Evolutionary conservation across 2,888 invertebrate genomes (phyloP), one percentile per base, ranked within the genome.

Genomic region (Cryptops parisi): DNA sequence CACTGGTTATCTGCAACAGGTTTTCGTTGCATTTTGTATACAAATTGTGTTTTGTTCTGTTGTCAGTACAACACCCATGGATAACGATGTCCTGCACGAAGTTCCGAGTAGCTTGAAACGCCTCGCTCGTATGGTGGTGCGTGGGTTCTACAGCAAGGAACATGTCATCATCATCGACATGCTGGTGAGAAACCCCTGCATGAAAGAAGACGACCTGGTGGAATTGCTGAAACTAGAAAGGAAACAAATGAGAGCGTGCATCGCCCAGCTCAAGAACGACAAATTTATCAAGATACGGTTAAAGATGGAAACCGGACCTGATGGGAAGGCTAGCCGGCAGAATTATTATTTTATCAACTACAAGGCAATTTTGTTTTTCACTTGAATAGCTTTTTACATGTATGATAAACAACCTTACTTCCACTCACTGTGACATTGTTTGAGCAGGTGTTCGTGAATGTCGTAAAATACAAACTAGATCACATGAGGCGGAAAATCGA

Each of bases 271-370:
- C 56, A 83, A 85, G 68, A 88, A 81, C 65, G 96, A 96, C 67
- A 91, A 93, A 73, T 90, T 96, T 64, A 82, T 91, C 58, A 89
- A 89, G 77, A 84, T 87, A 27, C 78, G 89, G 62, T 74, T 94
- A 62, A 81, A 87, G 73, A 91, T 94, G 85, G 94, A 94, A 74
- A 94, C 94, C 52, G 91, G 87, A 33, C 77, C 80, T 0, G 94
- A 96, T 71, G 90, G 91, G 3, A 91, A 90, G 73, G 88, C 90
- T 27, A 90, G 89, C 64, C 87, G 90, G 74, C 90, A 93, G 21
- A 94, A 93, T 70, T 96, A 93, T 69, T 96, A 94, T 70, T 96
- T 90, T 66, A 94, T 96, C 62, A 94, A 94, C 71, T 96, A 94
- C 70, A 90, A 90, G 67, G 76, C 77, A 63, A 59, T 33, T 33